phyloP scores from a whole-genome alignment of 2,797 vertebrate genomes.

The Pterois miles region DNA sequence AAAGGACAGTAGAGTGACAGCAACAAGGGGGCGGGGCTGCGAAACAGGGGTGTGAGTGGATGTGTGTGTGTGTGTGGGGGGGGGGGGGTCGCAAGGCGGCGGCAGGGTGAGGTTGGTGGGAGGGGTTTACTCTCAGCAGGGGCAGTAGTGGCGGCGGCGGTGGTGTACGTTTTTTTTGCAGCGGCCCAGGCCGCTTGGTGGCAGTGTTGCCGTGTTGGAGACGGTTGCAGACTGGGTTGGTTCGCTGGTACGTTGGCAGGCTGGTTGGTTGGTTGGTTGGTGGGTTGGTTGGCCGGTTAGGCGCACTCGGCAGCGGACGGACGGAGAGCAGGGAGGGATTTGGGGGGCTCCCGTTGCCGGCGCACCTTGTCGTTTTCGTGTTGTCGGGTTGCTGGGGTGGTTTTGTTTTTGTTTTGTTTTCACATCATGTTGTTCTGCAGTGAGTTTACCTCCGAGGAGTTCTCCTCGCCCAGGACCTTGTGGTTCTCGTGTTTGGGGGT shows the following conservation, averaged over 20 bases:
- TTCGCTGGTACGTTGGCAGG: constrained; percentile 66
- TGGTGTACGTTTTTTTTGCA: constrained; percentile 59
- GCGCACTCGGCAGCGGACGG: constrained; percentile 43
- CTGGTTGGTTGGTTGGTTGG: constrained; percentile 62
- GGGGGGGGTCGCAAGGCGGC: constrained; percentile 38
- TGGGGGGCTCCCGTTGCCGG: constrained; percentile 53
- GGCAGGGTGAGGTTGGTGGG: constrained; percentile 36
- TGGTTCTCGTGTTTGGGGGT: constrained; percentile 93
- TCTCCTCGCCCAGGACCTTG: constrained; percentile 90
- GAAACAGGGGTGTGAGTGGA: constrained; percentile 65
- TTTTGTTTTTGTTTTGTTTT: constrained; percentile 51
- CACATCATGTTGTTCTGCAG: constrained; percentile 98
- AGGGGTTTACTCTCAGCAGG: constrained; percentile 57
- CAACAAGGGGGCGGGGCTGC: constrained; percentile 70
- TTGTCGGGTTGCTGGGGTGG: constrained; percentile 51
- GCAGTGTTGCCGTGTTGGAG: constrained; percentile 77
- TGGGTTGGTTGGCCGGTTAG: constrained; percentile 63
- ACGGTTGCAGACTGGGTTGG: constrained; percentile 70
- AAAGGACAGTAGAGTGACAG: constrained; percentile 72
- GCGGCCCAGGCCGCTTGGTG: constrained; percentile 57
- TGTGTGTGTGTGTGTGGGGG: too few relatives aligned
- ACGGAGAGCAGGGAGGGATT: constrained; percentile 18
- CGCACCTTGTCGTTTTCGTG: constrained; percentile 41
- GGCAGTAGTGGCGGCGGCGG: constrained; percentile 52
- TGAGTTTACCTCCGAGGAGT: constrained; percentile 90